phyloP scores from a whole-genome alignment of 2,888 invertebrate species.

The Yponomeuta malinellus region DNA sequence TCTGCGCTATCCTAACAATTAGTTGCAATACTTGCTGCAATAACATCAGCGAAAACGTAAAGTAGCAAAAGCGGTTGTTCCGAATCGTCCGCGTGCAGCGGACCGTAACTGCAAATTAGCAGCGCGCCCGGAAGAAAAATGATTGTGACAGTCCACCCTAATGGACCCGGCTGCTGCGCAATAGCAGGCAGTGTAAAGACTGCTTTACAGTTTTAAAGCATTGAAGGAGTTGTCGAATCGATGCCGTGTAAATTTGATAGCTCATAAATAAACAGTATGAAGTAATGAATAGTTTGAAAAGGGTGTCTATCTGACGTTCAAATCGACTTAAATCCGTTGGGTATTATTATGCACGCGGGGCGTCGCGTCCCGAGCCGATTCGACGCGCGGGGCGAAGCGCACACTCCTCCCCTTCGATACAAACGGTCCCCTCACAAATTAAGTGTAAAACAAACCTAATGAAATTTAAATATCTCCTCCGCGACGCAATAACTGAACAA shows the following conservation, averaged over 20 bases:
- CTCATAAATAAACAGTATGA: constrained; percentile 7
- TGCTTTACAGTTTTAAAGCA: background rate
- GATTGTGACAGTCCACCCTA: constrained; percentile 74
- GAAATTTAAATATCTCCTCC: constrained; percentile 75
- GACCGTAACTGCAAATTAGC: constrained; percentile 72
- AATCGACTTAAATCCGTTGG: constrained; percentile 58
- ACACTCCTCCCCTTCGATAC: constrained; percentile 57
- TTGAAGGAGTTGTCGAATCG: background rate
- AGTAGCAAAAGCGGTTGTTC: background rate
- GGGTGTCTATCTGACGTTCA: constrained; percentile 57
- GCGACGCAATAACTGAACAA: constrained; percentile 72
- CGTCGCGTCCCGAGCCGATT: constrained; percentile 27
- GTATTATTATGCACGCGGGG: constrained; percentile 49
- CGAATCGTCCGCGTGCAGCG: constrained; percentile 39
- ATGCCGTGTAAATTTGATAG: background rate
- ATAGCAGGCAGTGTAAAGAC: constrained; percentile 55
- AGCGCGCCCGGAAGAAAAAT: constrained; percentile 68
- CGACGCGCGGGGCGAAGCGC: constrained; percentile 41
- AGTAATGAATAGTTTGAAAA: constrained; percentile 17
- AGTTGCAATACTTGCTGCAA: no score
- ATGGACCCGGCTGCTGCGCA: constrained; percentile 73
- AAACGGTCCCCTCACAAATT: constrained; percentile 69
- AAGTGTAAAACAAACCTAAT: constrained; percentile 77
- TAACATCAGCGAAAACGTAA: background rate
- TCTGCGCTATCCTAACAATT: no score